Evolutionary conservation across 2,888 invertebrate genomes (phyloP).

Genomic region (Plusia festucae): DNA sequence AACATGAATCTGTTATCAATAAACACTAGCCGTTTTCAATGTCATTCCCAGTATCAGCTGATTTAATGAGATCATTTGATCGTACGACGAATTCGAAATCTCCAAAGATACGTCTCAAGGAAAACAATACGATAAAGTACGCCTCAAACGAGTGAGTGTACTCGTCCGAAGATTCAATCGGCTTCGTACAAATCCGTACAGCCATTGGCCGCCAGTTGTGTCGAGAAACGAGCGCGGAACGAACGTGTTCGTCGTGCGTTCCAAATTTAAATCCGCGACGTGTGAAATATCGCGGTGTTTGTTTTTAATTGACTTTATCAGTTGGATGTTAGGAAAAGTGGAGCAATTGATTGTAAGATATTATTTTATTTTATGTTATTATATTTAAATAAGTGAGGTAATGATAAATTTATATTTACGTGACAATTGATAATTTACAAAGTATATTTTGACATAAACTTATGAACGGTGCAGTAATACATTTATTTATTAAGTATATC

Average conservation of each 20-base stretch:
- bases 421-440: not conserved
- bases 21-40: not conserved
- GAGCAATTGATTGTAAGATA: constrained; percentile 42
- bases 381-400: not conserved
- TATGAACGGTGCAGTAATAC: not conserved
- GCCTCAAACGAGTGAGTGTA: not conserved
- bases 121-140: not conserved
- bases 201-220: constrained; percentile 34
- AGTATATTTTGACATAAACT: not conserved
- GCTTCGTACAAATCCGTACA: not conserved
- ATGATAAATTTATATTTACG: not conserved
- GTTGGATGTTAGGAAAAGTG: constrained; percentile 24
- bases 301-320: constrained; percentile 7
- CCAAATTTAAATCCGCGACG: constrained; percentile 35
- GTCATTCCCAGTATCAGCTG: not conserved
- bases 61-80: not conserved
- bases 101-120: not conserved
- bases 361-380: not conserved
- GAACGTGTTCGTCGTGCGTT: constrained; percentile 21
- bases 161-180: not conserved
- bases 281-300: constrained; percentile 47
- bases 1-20: not conserved
- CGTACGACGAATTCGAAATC: not conserved
- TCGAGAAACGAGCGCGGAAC: constrained; percentile 9
- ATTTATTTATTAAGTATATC: constrained; percentile 20